These are phyloP conservation scores for Gymnoscopelus braueri DNA, from an alignment of 2,797 vertebrate species.

Conservation along the genomic window DNA sequence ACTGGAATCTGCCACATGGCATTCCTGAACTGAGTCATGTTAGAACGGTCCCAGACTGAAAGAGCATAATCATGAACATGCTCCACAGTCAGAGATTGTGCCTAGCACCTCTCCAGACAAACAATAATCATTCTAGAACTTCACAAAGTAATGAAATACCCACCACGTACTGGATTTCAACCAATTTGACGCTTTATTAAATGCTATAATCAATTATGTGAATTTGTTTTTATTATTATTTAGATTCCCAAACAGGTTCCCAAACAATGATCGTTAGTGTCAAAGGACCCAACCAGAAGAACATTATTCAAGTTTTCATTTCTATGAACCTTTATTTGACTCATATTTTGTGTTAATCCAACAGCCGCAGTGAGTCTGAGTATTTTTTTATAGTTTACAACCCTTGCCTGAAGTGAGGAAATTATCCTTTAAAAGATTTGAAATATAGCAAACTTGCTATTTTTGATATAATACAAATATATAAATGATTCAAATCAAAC, in stretches of 20 bases:
- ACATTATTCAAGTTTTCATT: slow-evolving; percentile 14
- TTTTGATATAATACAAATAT: slow-evolving; percentile 14
- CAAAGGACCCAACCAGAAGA: slow-evolving; percentile 36
- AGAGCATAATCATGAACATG: background rate
- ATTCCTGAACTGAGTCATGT: background rate
- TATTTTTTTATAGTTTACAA: slow-evolving; percentile 33
- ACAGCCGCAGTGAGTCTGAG: slow-evolving; percentile 14
- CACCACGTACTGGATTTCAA: no score
- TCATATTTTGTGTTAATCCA: slow-evolving; percentile 17
- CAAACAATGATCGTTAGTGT: slow-evolving; percentile 31
- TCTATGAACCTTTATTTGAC: slow-evolving; percentile 36
- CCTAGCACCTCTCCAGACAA: background rate
- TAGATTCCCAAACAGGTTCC: slow-evolving; percentile 29
- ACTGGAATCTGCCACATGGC: no score
- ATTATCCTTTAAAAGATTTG: slow-evolving; percentile 23
- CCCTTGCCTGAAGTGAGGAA: slow-evolving; percentile 23
- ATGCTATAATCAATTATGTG: background rate
- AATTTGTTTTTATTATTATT: slow-evolving; percentile 11
- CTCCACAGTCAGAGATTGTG: background rate
- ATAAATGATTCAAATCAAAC: slow-evolving; percentile 20
- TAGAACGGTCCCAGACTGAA: background rate
- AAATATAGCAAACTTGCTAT: slow-evolving; percentile 27
- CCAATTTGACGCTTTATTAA: no score
- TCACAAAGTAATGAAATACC: no score
- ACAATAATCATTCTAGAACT: background rate